Percentiles rank a stretch among this genome's conserved stretches.
phyloP scores from a whole-genome alignment of 2,113 vertebrate species.

The Zapornia atra region DNA sequence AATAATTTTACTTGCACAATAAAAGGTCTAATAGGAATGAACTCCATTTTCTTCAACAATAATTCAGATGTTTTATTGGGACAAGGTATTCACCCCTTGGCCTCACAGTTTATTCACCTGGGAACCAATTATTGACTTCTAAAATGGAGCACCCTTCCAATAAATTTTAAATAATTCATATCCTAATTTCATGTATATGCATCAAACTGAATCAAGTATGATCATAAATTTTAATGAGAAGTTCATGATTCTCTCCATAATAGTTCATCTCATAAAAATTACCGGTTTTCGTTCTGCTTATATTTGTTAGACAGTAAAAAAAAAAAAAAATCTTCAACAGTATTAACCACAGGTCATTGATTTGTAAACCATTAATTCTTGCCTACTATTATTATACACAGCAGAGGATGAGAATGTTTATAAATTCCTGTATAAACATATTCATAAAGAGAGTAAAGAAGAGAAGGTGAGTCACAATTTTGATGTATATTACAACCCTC shows the following conservation, averaged over 20 bases:
- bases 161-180: conserved; percentile 65
- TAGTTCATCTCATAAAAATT: conserved; percentile 14
- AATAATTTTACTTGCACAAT: neutral
- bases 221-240: conserved; percentile 67
- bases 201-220: conserved; percentile 44
- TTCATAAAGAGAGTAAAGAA: conserved; percentile 9
- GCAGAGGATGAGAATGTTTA: neutral
- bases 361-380: conserved; percentile 23
- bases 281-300: neutral
- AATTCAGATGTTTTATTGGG: neutral
- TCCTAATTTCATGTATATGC: conserved; percentile 38
- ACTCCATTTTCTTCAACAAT: neutral
- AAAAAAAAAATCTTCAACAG: neutral
- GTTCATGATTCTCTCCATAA: conserved; percentile 23
- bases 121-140: conserved; percentile 58
- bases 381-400: neutral
- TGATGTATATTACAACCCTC: conserved; percentile 12
- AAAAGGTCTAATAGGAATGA: neutral
- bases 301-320: neutral
- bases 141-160: conserved; percentile 28
- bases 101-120: neutral
- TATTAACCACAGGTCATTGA: neutral
- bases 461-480: neutral
- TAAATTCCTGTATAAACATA: neutral
- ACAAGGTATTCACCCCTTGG: neutral